These are phyloP conservation scores for Gobius niger DNA, from an alignment of 2,113 vertebrate species.

Conservation along the genomic window DNA sequence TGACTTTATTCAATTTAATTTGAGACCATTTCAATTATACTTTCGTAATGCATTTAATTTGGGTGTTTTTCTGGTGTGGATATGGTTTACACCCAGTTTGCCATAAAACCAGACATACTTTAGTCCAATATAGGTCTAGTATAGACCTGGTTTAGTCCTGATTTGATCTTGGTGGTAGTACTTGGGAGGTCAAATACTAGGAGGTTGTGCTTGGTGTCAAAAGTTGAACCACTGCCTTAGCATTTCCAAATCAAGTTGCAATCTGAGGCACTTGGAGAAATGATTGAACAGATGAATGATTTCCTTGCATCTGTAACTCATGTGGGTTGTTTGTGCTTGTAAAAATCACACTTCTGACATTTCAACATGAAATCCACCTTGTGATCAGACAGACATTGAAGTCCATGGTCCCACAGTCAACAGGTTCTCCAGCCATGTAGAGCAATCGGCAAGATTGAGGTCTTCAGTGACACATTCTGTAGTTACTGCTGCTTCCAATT, in stretches of 20 bases:
- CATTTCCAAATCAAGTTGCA: slow-evolving; percentile 21
- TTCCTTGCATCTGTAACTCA: slow-evolving; percentile 56
- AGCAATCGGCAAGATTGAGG: slow-evolving; percentile 13
- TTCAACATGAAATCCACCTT: slow-evolving; percentile 33
- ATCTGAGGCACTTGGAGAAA: slow-evolving; percentile 78
- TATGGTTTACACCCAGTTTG: too few relatives aligned
- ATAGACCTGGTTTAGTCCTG: too few relatives aligned
- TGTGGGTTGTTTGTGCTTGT: slow-evolving; percentile 17
- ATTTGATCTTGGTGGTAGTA: too few relatives aligned
- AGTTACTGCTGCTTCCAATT: slow-evolving; percentile 42
- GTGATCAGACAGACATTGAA: slow-evolving; percentile 19
- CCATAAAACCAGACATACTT: too few relatives aligned
- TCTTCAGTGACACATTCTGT: slow-evolving; percentile 19
- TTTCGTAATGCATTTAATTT: too few relatives aligned
- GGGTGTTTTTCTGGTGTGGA: too few relatives aligned
- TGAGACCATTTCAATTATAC: too few relatives aligned
- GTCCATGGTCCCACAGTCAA: slow-evolving; percentile 21
- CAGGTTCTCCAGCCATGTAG: slow-evolving; percentile 14
- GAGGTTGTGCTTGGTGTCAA: too few relatives aligned
- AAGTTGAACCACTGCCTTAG: background rate
- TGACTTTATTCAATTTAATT: too few relatives aligned
- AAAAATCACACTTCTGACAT: slow-evolving; percentile 53
- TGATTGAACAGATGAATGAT: slow-evolving; percentile 59
- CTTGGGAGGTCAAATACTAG: too few relatives aligned
- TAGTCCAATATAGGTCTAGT: too few relatives aligned